Conservation (phyloP, 2,888 invertebrate species). For the Cephus spinipes region DNA sequence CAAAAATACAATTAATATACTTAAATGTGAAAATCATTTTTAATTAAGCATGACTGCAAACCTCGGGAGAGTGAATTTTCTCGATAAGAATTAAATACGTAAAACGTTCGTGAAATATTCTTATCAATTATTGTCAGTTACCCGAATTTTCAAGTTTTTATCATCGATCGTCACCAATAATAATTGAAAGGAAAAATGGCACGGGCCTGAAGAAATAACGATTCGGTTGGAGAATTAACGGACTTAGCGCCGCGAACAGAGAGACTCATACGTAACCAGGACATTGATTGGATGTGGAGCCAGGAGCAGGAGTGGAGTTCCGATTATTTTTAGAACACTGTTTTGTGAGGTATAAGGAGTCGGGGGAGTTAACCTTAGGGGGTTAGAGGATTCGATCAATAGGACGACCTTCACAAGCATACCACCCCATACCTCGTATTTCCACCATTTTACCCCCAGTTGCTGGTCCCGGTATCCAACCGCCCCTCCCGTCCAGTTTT, state of each 20-base stretch:
- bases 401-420: conserved; percentile 20
- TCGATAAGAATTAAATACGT: neutral
- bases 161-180: neutral
- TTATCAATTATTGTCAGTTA: too few relatives aligned
- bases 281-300: neutral
- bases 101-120: too few relatives aligned
- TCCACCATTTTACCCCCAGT: neutral
- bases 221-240: neutral
- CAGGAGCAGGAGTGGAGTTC: neutral
- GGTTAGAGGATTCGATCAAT: conserved; percentile 19
- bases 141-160: neutral
- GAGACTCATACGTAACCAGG: neutral
- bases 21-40: neutral
- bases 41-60: neutral
- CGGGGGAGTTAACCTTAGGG: conserved; percentile 4
- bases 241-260: neutral
- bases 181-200: neutral
- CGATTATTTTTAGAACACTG: neutral
- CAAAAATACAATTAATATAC: neutral
- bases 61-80: neutral
- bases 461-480: neutral
- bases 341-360: conserved; percentile 4
- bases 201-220: neutral
- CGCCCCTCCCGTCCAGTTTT: neutral
- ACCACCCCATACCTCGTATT: neutral